Percentiles rank a stretch among this genome's conserved stretches.
Conservation (phyloP, 2,888 invertebrate genomes). For the Euzophera pinguis region DNA sequence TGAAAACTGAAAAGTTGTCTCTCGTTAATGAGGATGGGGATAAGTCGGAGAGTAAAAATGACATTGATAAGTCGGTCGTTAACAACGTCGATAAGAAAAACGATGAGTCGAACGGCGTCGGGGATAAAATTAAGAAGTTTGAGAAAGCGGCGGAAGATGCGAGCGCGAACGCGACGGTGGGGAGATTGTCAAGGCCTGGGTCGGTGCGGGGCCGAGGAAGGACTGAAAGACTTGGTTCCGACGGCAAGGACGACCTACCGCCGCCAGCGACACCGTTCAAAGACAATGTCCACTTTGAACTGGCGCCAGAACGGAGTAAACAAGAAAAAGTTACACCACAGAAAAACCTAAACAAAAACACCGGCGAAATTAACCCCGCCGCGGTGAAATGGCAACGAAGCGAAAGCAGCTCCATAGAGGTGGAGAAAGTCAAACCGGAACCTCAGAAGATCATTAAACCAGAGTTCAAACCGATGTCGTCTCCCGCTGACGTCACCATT, state of each 20-base stretch:
- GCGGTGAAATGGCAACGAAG: conserved; percentile 46
- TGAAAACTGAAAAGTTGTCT: conserved; percentile 37
- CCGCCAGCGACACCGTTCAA: conserved; percentile 61
- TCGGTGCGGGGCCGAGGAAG: conserved; percentile 49
- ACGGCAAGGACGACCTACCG: conserved; percentile 45
- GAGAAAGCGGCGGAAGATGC: conserved; percentile 71
- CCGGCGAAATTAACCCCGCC: conserved; percentile 27
- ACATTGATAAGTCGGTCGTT: conserved; percentile 21
- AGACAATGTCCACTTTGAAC: conserved; percentile 52
- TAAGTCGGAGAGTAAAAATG: conserved; percentile 20
- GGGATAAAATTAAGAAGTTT: conserved; percentile 71
- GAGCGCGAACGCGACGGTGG: conserved; percentile 27
- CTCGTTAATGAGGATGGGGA: conserved; percentile 22
- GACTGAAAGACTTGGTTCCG: conserved; percentile 39
- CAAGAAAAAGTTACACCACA: conserved; percentile 28
- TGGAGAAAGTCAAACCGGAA: conserved; percentile 51
- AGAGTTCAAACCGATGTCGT: conserved; percentile 65
- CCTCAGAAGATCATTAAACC: conserved; percentile 70
- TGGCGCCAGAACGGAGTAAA: not conserved
- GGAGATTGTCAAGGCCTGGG: conserved; percentile 49
- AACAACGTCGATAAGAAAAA: conserved; percentile 21
- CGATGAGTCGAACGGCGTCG: conserved; percentile 68
- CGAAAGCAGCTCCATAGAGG: conserved; percentile 38
- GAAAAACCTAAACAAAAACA: conserved; percentile 38
- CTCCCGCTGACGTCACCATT: conserved; percentile 63